Evolutionary conservation across 2,113 vertebrate species (phyloP).

Genomic region (Bettongia penicillata): DNA sequence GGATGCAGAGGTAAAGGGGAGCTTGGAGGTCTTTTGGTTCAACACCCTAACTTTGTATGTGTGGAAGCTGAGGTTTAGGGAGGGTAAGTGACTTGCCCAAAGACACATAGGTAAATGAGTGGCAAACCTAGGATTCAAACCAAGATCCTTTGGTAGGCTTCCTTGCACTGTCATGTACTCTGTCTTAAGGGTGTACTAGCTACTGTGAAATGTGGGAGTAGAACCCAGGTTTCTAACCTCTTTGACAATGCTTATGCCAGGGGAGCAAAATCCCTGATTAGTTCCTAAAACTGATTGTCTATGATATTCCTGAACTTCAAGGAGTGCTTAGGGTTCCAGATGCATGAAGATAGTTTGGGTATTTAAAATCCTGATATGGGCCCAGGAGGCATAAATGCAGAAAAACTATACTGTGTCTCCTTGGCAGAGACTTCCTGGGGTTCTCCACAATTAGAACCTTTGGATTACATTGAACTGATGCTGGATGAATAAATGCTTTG

Average conservation of each 20-base stretch:
- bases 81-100: neutral
- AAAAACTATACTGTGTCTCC: neutral
- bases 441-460: neutral
- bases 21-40: neutral
- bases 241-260: neutral
- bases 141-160: neutral
- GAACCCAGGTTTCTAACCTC: neutral
- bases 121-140: neutral
- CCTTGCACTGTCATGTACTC: neutral
- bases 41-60: neutral
- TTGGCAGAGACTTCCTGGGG: neutral
- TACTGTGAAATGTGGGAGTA: slow-evolving; percentile 31
- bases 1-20: neutral
- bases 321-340: neutral
- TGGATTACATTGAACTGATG: neutral
- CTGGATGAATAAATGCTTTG: neutral
- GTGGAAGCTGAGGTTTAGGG: neutral
- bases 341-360: neutral
- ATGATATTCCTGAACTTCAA: neutral
- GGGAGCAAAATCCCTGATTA: neutral
- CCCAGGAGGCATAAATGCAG: neutral
- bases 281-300: neutral
- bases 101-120: neutral
- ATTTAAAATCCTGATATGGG: neutral
- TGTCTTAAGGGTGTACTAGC: neutral